A percentile compares a stretch with the other conserved stretches of the same genome.
These are phyloP conservation scores for Calameuta idolon DNA, from an alignment of 2,888 invertebrate genomes.

Conservation along the genomic window DNA sequence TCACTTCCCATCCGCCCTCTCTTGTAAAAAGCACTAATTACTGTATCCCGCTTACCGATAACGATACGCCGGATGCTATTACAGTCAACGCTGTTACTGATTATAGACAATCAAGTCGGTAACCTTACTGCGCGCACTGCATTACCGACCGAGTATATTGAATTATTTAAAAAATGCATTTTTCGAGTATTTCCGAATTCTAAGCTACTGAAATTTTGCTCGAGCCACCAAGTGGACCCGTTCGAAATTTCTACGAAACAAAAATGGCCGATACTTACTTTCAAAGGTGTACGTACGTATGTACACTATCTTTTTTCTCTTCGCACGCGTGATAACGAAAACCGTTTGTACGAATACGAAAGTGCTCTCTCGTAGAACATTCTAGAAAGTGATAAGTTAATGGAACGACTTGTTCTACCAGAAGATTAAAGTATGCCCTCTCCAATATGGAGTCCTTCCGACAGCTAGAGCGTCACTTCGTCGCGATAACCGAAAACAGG, in stretches of 20 bases:
- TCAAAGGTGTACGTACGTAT: too few relatives aligned
- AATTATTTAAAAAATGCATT: background rate
- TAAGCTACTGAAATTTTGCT: too few relatives aligned
- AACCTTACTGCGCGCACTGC: slow-evolving; percentile 15
- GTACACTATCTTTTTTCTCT: background rate
- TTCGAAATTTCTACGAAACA: background rate
- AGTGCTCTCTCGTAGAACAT: background rate
- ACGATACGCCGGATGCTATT: slow-evolving; percentile 35
- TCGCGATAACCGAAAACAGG: background rate
- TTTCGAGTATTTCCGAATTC: background rate
- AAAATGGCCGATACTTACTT: background rate
- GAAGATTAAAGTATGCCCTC: background rate
- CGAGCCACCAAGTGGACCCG: background rate
- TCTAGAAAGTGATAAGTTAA: background rate
- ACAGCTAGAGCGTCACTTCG: background rate
- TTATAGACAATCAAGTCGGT: slow-evolving; percentile 2
- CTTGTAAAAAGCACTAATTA: slow-evolving; percentile 33
- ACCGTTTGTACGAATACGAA: background rate
- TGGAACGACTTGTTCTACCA: background rate
- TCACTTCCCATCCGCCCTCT: slow-evolving; percentile 22
- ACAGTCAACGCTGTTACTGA: background rate
- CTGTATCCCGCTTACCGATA: slow-evolving; percentile 34
- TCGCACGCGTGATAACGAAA: background rate
- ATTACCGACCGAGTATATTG: background rate
- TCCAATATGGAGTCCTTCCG: background rate